Conservation (phyloP, 2,888 invertebrate species). For the Heterodera filipjevi region DNA sequence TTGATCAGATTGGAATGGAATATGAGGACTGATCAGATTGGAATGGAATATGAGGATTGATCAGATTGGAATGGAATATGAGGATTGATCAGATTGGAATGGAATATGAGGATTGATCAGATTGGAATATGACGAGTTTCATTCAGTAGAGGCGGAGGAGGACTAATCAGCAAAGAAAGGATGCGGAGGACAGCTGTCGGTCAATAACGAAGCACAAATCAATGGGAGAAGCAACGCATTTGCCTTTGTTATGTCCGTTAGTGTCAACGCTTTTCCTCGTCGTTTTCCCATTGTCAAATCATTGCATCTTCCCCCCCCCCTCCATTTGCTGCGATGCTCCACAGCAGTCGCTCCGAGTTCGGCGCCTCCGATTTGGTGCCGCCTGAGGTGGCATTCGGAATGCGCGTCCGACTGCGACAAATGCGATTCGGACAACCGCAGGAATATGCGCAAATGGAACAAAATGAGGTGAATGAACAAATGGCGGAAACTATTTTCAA, state of each 20-base stretch:
- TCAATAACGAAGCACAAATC: background rate
- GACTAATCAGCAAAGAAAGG: background rate
- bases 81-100: too few relatives aligned
- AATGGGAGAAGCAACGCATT: background rate
- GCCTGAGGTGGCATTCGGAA: constrained; percentile 6
- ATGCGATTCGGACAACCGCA: constrained; percentile 26
- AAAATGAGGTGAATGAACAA: background rate
- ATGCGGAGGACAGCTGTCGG: background rate
- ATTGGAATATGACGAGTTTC: too few relatives aligned
- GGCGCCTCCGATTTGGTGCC: constrained; percentile 6
- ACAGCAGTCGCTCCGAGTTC: background rate
- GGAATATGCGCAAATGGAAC: constrained; percentile 22
- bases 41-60: too few relatives aligned
- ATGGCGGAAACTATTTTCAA: too few relatives aligned
- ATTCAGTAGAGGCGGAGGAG: background rate
- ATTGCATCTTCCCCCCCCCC: background rate
- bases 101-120: too few relatives aligned
- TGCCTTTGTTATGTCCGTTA: too few relatives aligned
- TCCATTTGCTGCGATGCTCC: background rate
- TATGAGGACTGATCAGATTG: too few relatives aligned
- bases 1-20: too few relatives aligned
- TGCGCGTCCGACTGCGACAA: constrained; percentile 14
- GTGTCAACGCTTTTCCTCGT: background rate
- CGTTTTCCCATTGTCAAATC: background rate
- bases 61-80: too few relatives aligned